Conservation (phyloP, 2,113 vertebrate species). For the Urocitellus parryii region DNA sequence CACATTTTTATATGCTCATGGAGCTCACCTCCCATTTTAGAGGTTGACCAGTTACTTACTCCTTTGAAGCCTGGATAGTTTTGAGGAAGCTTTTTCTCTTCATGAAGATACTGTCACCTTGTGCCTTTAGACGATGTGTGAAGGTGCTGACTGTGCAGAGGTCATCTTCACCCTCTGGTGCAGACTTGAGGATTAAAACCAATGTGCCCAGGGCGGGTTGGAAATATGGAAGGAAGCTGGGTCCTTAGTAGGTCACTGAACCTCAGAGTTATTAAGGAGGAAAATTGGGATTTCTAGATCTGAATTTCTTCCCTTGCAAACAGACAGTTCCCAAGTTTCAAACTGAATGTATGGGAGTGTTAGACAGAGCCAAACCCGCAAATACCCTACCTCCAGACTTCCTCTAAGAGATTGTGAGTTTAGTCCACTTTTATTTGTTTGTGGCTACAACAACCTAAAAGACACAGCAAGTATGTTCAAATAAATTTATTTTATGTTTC, state of each 20-base stretch:
- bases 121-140: not conserved
- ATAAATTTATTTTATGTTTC: not conserved
- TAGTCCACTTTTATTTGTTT: slow-evolving; percentile 31
- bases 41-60: not conserved
- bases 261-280: not conserved
- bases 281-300: not conserved
- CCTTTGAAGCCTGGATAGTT: slow-evolving; percentile 11
- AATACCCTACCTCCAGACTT: not conserved
- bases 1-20: not conserved
- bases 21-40: not conserved
- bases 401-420: not conserved
- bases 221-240: not conserved
- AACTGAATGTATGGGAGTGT: not conserved
- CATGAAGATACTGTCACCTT: not conserved
- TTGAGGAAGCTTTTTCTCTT: not conserved
- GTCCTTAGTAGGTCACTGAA: not conserved
- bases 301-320: not conserved
- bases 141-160: not conserved
- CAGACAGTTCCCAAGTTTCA: not conserved
- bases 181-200: not conserved
- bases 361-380: not conserved
- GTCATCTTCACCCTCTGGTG: not conserved
- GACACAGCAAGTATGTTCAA: not conserved
- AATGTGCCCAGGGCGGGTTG: not conserved
- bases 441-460: not conserved